These are phyloP conservation scores for Toxonevra muliebris DNA, from an alignment of 2,888 invertebrate genomes.

Conservation along the genomic window DNA sequence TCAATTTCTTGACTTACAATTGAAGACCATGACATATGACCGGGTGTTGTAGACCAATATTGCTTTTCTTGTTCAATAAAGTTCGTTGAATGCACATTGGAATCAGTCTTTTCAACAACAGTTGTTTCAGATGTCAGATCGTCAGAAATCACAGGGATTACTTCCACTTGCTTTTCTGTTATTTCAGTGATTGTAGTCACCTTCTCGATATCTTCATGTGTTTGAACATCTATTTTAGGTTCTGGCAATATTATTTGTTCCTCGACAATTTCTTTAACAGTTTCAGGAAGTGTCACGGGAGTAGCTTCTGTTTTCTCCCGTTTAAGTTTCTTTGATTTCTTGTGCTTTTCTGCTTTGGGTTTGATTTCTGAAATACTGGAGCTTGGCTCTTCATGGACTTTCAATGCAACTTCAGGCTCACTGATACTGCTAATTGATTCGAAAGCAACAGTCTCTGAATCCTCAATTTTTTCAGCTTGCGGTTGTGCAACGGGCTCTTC, in stretches of 20 bases:
- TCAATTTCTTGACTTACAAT: conserved; percentile 39
- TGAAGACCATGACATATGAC: conserved; percentile 38
- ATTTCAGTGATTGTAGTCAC: too few relatives aligned
- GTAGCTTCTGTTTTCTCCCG: too few relatives aligned
- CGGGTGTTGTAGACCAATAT: neutral
- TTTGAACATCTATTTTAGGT: too few relatives aligned
- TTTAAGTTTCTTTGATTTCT: conserved; percentile 19
- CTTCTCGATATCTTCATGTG: too few relatives aligned
- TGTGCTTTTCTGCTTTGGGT: conserved; percentile 26
- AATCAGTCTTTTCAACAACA: neutral
- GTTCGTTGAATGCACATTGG: too few relatives aligned
- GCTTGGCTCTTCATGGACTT: too few relatives aligned
- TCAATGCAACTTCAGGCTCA: neutral
- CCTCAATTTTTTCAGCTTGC: neutral
- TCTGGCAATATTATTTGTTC: too few relatives aligned
- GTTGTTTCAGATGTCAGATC: too few relatives aligned
- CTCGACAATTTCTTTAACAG: too few relatives aligned
- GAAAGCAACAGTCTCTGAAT: neutral
- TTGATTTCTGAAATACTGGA: conserved; percentile 20
- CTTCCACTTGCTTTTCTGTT: too few relatives aligned
- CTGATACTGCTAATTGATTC: neutral
- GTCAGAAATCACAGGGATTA: too few relatives aligned
- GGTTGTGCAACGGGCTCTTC: neutral
- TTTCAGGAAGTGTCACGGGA: too few relatives aligned
- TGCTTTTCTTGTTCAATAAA: conserved; percentile 23